Percentiles rank a stretch among this genome's conserved stretches.
Evolutionary conservation across 1,140 invertebrate genomes (phyloP).

Genomic region (Antheraea mylitta): DNA sequence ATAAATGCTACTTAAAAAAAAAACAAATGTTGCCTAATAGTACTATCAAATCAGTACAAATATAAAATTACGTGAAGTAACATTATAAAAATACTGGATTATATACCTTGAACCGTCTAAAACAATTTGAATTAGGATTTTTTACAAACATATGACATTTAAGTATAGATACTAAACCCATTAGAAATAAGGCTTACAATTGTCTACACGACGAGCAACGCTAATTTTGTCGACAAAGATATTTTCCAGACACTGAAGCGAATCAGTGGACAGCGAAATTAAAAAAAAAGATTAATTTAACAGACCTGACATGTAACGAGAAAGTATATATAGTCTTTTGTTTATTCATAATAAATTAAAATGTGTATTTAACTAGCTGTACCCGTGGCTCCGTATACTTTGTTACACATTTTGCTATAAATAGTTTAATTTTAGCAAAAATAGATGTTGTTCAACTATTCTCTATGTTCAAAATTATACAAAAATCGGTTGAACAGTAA

Average conservation of each 20-base stretch:
- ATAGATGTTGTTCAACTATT: no score
- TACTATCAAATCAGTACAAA: no score
- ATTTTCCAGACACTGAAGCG: background rate
- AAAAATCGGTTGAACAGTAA: no score
- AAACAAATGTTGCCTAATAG: no score
- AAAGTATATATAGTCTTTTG: background rate
- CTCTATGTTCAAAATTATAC: no score
- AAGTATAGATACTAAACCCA: background rate
- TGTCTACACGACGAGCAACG: background rate
- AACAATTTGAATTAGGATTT: background rate
- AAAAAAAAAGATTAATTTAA: background rate
- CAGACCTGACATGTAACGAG: background rate
- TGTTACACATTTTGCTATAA: no score
- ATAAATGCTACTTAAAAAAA: no score
- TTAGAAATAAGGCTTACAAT: background rate
- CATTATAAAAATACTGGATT: background rate
- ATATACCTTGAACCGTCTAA: background rate
- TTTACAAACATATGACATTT: background rate
- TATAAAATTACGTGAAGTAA: no score
- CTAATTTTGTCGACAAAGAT: background rate
- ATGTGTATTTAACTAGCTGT: no score
- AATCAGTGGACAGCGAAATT: slow-evolving; percentile 2
- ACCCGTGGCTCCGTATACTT: no score
- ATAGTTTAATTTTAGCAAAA: no score
- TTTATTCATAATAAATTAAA: background rate